These are phyloP conservation scores for Collichthys lucidus DNA, from an alignment of 2,113 vertebrate genomes.

Conservation along the genomic window DNA sequence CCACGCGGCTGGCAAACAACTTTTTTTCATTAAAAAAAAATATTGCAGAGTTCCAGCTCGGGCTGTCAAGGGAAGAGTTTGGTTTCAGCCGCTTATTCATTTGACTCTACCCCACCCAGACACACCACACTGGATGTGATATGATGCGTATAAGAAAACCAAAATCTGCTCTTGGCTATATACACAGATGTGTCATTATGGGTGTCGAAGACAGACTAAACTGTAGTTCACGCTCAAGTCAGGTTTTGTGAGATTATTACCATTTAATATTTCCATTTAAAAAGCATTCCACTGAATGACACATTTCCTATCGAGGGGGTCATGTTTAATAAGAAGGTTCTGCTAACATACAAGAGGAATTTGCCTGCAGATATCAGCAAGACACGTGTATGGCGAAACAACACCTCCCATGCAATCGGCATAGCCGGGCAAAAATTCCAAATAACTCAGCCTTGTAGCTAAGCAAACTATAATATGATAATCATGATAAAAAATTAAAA, in stretches of 20 bases:
- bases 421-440: neutral
- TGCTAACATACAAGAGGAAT: neutral
- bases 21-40: constrained; percentile 29
- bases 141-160: constrained; percentile 15
- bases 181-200: constrained; percentile 10
- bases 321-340: neutral
- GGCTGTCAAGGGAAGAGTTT: constrained; percentile 47
- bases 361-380: neutral
- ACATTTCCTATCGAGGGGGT: constrained; percentile 3
- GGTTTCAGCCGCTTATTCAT: constrained; percentile 59
- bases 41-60: constrained; percentile 17
- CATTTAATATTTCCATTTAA: constrained; percentile 8
- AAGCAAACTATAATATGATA: neutral
- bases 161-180: constrained; percentile 30
- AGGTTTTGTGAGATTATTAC: constrained; percentile 8
- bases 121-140: constrained; percentile 42
- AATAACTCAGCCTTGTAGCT: neutral
- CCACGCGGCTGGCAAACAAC: constrained; percentile 26
- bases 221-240: constrained; percentile 5
- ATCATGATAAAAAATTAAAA: neutral
- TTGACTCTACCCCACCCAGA: constrained; percentile 33
- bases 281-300: constrained; percentile 5
- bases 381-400: neutral
- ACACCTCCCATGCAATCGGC: neutral
- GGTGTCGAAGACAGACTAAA: constrained; percentile 1